These are phyloP conservation scores for Esox masquinongy DNA, from an alignment of 2,797 vertebrate genomes.

Conservation along the genomic window DNA sequence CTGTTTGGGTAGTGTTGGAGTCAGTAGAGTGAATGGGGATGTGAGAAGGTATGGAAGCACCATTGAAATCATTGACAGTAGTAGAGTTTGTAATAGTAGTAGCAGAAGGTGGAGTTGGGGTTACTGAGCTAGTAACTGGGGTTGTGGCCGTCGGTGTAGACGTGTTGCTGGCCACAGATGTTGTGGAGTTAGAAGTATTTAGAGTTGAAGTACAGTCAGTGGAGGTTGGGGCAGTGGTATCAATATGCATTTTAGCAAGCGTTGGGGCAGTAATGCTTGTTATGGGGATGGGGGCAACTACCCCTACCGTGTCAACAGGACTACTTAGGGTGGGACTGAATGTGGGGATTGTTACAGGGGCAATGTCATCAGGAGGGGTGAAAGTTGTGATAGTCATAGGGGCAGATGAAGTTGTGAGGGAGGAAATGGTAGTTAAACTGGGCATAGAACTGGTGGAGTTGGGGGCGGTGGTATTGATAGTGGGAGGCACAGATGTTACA, in stretches of 20 bases:
- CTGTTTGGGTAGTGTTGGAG: conserved; percentile 21
- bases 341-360: background rate
- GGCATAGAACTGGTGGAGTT: conserved; percentile 25
- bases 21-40: background rate
- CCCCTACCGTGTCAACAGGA: too few species aligned
- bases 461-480: conserved; percentile 31
- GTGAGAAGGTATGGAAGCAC: conserved; percentile 7
- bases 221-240: conserved; percentile 20
- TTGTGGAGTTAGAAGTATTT: conserved; percentile 6
- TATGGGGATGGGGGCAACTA: background rate
- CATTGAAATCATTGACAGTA: background rate
- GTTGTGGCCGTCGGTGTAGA: background rate
- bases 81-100: background rate
- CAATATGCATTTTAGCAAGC: background rate
- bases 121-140: background rate
- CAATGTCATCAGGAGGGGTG: background rate
- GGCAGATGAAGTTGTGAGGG: background rate
- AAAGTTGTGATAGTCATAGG: background rate
- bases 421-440: background rate
- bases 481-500: conserved; percentile 37
- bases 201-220: conserved; percentile 12
- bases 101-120: background rate
- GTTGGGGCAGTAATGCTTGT: background rate
- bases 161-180: conserved; percentile 12
- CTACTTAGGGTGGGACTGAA: background rate